Evolutionary conservation across 1,140 invertebrate genomes (phyloP).

Genomic region (Drosophila ironensis): DNA sequence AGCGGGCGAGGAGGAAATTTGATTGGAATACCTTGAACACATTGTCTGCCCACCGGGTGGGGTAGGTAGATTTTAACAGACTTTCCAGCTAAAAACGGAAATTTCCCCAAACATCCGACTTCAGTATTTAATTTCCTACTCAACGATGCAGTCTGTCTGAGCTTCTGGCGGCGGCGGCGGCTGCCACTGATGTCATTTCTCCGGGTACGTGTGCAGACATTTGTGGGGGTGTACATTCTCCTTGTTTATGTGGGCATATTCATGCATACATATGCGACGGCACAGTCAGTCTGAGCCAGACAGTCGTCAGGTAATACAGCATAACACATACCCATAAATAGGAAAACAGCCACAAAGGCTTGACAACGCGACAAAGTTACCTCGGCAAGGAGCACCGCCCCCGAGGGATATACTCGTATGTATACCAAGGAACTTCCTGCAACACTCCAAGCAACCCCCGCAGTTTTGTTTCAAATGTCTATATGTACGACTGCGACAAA

Average conservation of each 20-base stretch:
- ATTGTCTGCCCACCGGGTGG: too few species aligned
- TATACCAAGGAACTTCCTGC: constrained; percentile 36
- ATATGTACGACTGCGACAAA: constrained; percentile 42
- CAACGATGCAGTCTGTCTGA: constrained; percentile 58
- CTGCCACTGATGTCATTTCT: constrained; percentile 59
- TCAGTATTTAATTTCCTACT: constrained; percentile 75
- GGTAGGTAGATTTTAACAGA: constrained; percentile 40
- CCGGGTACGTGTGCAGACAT: constrained; percentile 36
- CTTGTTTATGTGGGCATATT: neutral
- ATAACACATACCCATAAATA: constrained; percentile 58
- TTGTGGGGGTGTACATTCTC: constrained; percentile 16
- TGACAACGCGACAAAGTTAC: constrained; percentile 69
- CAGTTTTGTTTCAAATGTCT: too few species aligned
- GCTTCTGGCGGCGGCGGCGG: neutral
- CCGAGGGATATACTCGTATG: constrained; percentile 4
- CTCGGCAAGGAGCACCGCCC: neutral
- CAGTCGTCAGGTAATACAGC: constrained; percentile 26
- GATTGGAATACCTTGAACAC: neutral
- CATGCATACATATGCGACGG: too few species aligned
- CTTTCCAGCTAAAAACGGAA: constrained; percentile 49
- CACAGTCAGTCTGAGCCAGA: constrained; percentile 1
- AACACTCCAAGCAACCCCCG: constrained; percentile 37
- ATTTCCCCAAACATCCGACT: constrained; percentile 73
- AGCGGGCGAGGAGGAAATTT: neutral
- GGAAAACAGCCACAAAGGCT: constrained; percentile 69